Evolutionary conservation across 1,140 invertebrate species (phyloP).

Genomic region (Ooceraea biroi): DNA sequence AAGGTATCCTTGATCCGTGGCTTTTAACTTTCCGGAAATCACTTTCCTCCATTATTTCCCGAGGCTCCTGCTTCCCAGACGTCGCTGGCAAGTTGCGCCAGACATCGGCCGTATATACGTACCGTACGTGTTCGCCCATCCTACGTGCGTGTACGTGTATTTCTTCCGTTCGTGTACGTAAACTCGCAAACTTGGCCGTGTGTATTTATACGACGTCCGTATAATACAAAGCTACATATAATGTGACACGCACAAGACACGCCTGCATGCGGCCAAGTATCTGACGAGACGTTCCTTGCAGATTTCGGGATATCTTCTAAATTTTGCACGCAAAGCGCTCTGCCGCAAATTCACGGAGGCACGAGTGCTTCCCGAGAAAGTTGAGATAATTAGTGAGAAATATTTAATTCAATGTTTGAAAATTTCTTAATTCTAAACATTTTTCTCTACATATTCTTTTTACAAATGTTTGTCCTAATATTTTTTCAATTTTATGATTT

Average conservation of each 20-base stretch:
- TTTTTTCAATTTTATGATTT: not conserved
- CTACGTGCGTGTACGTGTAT: not conserved
- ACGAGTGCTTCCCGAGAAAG: not conserved
- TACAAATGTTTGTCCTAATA: not conserved
- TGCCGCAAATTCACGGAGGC: not conserved
- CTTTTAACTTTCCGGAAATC: slow-evolving; percentile 86
- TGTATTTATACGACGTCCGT: slow-evolving; percentile 47
- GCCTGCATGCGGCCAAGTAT: slow-evolving; percentile 4
- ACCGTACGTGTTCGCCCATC: not conserved
- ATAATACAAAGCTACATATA: slow-evolving; percentile 55
- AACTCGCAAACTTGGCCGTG: slow-evolving; percentile 45
- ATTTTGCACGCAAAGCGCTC: slow-evolving; percentile 18
- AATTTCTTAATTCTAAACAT: not conserved
- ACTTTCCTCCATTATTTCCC: slow-evolving; percentile 85
- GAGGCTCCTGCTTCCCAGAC: slow-evolving; percentile 73
- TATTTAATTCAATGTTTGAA: not conserved
- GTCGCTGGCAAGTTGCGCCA: slow-evolving; percentile 51
- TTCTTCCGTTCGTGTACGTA: slow-evolving; percentile 7
- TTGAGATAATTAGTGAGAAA: not conserved
- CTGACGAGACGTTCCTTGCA: slow-evolving; percentile 19
- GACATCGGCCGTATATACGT: slow-evolving; percentile 28
- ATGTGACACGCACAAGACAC: slow-evolving; percentile 47
- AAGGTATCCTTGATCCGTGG: slow-evolving; percentile 82
- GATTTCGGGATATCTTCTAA: slow-evolving; percentile 30
- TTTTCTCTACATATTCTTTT: not conserved